Percentiles rank a stretch among this genome's conserved stretches.
phyloP scores from a whole-genome alignment of 2,888 invertebrate genomes.

The Hyposoter dolosus region DNA sequence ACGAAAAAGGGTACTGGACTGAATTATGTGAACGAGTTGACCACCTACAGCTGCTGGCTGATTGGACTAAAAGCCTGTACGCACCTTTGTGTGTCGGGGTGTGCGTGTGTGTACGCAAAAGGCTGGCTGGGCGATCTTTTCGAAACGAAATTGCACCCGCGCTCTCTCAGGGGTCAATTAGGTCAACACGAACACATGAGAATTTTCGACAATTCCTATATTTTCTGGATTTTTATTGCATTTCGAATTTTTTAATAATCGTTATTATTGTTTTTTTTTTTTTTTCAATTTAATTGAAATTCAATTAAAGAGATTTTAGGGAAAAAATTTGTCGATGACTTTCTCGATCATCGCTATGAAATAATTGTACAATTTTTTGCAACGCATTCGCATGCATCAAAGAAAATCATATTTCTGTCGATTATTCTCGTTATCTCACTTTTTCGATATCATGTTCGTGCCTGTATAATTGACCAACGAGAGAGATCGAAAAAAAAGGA shows the following conservation, averaged over 20 bases:
- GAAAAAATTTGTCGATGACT: background rate
- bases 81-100: background rate
- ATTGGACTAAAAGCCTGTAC: constrained; percentile 23
- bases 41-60: constrained; percentile 66
- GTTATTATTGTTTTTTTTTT: no score
- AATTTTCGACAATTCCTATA: no score
- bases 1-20: constrained; percentile 38
- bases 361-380: background rate
- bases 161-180: constrained; percentile 60
- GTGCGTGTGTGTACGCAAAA: constrained; percentile 11
- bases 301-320: no score
- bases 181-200: constrained; percentile 2
- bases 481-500: background rate
- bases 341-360: background rate
- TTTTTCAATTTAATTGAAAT: no score
- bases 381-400: background rate
- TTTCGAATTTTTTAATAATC: no score
- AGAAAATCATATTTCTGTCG: constrained; percentile 64
- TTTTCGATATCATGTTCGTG: background rate
- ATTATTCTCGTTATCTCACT: constrained; percentile 48
- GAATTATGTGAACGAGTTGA: constrained; percentile 66
- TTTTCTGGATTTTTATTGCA: no score
- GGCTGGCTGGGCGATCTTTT: constrained; percentile 47
- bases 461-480: constrained; percentile 35
- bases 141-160: constrained; percentile 64